Evolutionary conservation across 2,888 invertebrate species (phyloP).

Genomic region (Nebria brevicollis): DNA sequence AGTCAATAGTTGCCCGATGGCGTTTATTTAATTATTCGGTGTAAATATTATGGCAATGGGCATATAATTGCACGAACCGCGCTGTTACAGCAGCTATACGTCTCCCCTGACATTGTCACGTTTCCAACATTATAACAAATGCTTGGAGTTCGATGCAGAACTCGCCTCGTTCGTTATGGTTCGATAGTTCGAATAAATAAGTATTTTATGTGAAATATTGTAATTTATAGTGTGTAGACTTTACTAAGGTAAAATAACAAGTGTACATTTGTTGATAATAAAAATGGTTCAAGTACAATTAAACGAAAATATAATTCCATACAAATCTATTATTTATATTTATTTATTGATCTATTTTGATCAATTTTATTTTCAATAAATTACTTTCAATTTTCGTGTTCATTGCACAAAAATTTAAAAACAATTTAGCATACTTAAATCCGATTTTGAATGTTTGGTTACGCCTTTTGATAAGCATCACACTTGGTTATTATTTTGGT

Average conservation of each 20-base stretch:
- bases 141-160: slow-evolving; percentile 18
- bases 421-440: too few species aligned
- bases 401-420: too few species aligned
- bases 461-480: too few species aligned
- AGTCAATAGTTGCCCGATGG: slow-evolving; percentile 10
- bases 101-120: slow-evolving; percentile 34
- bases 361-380: too few species aligned
- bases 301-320: too few species aligned
- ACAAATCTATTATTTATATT: too few species aligned
- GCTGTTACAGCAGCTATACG: slow-evolving; percentile 16
- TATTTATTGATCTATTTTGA: too few species aligned
- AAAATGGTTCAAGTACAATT: not conserved
- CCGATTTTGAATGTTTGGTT: too few species aligned
- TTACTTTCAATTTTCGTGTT: too few species aligned
- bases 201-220: slow-evolving; percentile 39
- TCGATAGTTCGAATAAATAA: slow-evolving; percentile 35
- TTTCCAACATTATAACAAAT: slow-evolving; percentile 36
- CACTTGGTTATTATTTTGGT: too few species aligned
- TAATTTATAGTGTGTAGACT: slow-evolving; percentile 33
- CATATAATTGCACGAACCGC: not conserved
- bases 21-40: slow-evolving; percentile 36
- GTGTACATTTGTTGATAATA: not conserved
- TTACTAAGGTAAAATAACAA: slow-evolving; percentile 28
- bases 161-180: slow-evolving; percentile 41
- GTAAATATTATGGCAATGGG: slow-evolving; percentile 22